Percentiles rank a stretch among this genome's conserved stretches.
These are phyloP conservation scores for Allacma fusca DNA, from an alignment of 2,888 invertebrate genomes.

Conservation along the genomic window DNA sequence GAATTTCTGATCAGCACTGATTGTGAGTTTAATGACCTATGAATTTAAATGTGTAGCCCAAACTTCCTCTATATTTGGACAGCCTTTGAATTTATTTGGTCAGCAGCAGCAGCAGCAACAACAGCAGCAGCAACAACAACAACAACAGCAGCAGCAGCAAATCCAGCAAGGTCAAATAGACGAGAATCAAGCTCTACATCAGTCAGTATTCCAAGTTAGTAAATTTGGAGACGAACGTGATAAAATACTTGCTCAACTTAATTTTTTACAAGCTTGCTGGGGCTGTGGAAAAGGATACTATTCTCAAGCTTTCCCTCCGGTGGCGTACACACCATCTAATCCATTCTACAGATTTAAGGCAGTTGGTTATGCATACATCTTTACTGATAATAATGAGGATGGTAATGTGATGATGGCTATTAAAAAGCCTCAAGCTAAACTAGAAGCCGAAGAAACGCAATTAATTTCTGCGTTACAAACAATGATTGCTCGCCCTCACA, in stretches of 20 bases:
- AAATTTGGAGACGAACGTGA: conserved; percentile 96
- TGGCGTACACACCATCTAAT: conserved; percentile 87
- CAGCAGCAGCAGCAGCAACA: no score
- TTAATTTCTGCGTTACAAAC: conserved; percentile 73
- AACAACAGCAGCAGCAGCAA: conserved; percentile 62
- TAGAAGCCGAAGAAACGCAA: conserved; percentile 75
- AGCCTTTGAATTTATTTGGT: conserved; percentile 62
- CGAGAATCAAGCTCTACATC: conserved; percentile 75
- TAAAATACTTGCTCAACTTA: conserved; percentile 91
- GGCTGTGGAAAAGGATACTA: conserved; percentile 84
- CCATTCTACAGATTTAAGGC: conserved; percentile 93
- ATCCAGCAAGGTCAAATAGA: conserved; percentile 65
- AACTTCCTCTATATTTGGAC: conserved; percentile 23
- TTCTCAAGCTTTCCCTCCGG: conserved; percentile 76
- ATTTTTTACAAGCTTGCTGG: conserved; percentile 90
- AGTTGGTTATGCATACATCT: conserved; percentile 89
- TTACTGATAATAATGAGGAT: conserved; percentile 86
- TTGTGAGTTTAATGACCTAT: no score
- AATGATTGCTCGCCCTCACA: conserved; percentile 83
- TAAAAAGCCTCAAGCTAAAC: conserved; percentile 71
- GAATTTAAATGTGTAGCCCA: no score
- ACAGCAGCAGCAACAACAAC: conserved; percentile 63
- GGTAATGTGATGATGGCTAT: conserved; percentile 88
- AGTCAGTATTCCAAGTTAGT: conserved; percentile 78
- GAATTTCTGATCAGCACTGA: conserved; percentile 37